Conservation (phyloP, 2,113 vertebrate species). For the Corythornis cristatus region DNA sequence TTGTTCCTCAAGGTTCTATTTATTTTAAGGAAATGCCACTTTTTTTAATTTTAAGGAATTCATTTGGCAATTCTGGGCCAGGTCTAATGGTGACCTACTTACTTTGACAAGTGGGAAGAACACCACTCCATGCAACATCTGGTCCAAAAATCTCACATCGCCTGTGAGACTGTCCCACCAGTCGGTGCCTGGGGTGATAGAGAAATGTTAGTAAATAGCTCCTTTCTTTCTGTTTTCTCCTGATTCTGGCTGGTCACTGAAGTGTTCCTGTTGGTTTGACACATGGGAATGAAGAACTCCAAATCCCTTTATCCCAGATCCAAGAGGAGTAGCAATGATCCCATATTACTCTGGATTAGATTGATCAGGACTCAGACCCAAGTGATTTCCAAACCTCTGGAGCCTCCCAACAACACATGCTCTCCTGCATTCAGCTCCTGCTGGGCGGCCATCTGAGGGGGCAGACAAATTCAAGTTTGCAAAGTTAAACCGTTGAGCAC, state of each 20-base stretch:
- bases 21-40: neutral
- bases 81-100: neutral
- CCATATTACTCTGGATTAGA: neutral
- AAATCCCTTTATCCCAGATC: neutral
- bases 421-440: neutral
- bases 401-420: neutral
- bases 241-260: neutral
- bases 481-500: neutral
- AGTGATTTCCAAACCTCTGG: neutral
- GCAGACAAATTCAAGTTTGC: neutral
- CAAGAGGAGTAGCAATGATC: neutral
- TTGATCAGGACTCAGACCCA: neutral
- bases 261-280: neutral
- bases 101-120: conserved; percentile 38
- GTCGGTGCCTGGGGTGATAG: neutral
- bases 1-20: neutral
- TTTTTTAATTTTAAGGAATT: neutral
- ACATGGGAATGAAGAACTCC: neutral
- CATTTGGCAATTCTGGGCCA: neutral
- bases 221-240: neutral
- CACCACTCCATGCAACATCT: conserved; percentile 22
- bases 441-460: neutral
- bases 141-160: neutral
- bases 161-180: conserved; percentile 28
- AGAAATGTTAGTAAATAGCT: neutral